phyloP scores from a whole-genome alignment of 2,113 vertebrate genomes.

The Hydropotes inermis region DNA sequence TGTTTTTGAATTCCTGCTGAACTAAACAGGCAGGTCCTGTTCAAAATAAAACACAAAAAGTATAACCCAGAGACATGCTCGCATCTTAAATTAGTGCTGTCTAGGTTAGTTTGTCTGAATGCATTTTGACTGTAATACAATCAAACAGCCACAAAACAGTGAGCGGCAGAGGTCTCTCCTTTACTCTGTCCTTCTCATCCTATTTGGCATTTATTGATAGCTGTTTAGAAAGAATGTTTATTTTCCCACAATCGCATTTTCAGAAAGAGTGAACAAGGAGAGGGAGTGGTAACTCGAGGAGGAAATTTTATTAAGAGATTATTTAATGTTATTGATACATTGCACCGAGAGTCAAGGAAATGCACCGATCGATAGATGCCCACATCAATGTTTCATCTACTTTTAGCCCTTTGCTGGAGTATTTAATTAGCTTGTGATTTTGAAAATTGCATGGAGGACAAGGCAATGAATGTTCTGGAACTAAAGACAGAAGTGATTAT shows the following conservation, averaged over 20 bases:
- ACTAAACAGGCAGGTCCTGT: background rate
- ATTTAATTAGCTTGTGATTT: slow-evolving; percentile 80
- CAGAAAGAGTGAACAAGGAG: slow-evolving; percentile 62
- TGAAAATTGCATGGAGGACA: slow-evolving; percentile 72
- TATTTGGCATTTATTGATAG: slow-evolving; percentile 51
- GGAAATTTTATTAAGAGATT: slow-evolving; percentile 83
- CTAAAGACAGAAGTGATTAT: slow-evolving; percentile 54
- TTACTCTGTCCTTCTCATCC: background rate
- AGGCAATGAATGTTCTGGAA: slow-evolving; percentile 75
- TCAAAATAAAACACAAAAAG: slow-evolving; percentile 33
- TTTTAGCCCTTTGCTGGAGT: slow-evolving; percentile 77
- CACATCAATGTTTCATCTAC: slow-evolving; percentile 82
- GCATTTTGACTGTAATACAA: slow-evolving; percentile 42
- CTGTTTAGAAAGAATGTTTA: slow-evolving; percentile 68
- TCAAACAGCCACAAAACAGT: background rate
- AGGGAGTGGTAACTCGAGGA: slow-evolving; percentile 60
- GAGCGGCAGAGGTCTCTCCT: background rate
- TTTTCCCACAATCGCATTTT: slow-evolving; percentile 73
- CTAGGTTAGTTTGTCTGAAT: slow-evolving; percentile 43
- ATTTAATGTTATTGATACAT: slow-evolving; percentile 81
- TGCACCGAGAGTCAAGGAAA: slow-evolving; percentile 70
- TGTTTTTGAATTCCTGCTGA: slow-evolving; percentile 22
- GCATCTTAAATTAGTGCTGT: slow-evolving; percentile 16
- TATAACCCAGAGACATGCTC: background rate
- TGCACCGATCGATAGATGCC: slow-evolving; percentile 72